Percentiles rank a stretch among this genome's conserved stretches.
Evolutionary conservation across 2,797 vertebrate species (phyloP).

Genomic region (Micromesistius poutassou): DNA sequence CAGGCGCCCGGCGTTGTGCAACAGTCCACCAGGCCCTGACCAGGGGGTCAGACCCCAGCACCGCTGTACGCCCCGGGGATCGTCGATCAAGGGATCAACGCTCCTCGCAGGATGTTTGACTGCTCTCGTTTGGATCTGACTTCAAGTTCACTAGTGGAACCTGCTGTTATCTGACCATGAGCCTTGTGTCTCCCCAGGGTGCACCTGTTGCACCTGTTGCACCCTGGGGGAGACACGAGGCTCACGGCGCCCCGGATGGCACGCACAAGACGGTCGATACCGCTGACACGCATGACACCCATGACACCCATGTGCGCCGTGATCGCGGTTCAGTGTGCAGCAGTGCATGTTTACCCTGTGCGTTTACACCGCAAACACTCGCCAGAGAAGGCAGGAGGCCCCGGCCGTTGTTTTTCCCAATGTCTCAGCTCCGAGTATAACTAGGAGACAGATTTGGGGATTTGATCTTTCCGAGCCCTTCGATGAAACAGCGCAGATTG

Average conservation of each 20-base stretch:
- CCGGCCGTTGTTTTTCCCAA: neutral
- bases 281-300: neutral
- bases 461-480: neutral
- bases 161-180: neutral
- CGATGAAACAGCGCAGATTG: neutral
- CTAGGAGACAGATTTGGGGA: no score
- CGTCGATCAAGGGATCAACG: neutral
- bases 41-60: neutral
- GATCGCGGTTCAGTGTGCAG: conserved; percentile 35
- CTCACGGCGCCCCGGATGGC: no score
- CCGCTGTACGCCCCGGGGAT: neutral
- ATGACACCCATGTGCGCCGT: neutral
- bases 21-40: neutral
- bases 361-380: neutral
- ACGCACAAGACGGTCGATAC: no score
- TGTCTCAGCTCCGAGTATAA: no score
- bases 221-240: no score
- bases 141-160: neutral
- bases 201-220: no score
- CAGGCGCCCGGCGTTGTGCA: neutral
- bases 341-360: conserved; percentile 56
- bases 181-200: no score
- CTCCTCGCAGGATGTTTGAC: neutral
- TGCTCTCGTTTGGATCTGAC: neutral
- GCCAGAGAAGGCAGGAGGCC: neutral